Percentiles rank a stretch among this genome's conserved stretches.
Evolutionary conservation across 1,140 invertebrate species (phyloP).

Genomic region (Nomia melanderi): DNA sequence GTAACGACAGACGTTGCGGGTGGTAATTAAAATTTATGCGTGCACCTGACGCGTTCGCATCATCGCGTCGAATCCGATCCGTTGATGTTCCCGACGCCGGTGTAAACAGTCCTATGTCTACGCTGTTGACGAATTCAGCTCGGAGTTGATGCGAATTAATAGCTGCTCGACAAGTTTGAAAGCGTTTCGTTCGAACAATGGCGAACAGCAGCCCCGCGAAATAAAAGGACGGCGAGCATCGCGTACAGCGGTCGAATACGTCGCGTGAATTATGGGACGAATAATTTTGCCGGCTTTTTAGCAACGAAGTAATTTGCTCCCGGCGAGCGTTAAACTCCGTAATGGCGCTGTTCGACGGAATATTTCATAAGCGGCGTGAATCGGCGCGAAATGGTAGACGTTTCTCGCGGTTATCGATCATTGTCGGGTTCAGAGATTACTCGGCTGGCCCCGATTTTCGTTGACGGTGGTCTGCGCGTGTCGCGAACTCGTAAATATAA

Average conservation of each 20-base stretch:
- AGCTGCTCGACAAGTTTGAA: neutral
- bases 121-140: neutral
- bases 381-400: constrained; percentile 14
- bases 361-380: constrained; percentile 4
- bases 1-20: too few relatives aligned
- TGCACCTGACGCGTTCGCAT: too few relatives aligned
- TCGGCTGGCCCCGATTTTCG: constrained; percentile 24
- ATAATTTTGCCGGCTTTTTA: neutral
- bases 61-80: too few relatives aligned
- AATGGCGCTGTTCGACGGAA: neutral
- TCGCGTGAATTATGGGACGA: neutral
- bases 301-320: neutral
- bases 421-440: constrained; percentile 20
- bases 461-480: neutral
- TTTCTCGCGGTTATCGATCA: constrained; percentile 44
- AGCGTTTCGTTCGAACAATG: neutral
- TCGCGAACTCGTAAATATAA: constrained; percentile 25
- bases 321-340: neutral
- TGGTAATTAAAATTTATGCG: too few relatives aligned
- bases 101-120: too few relatives aligned
- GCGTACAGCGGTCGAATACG: neutral
- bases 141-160: neutral
- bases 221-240: neutral
- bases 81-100: too few relatives aligned
- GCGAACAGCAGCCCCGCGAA: neutral